Evolutionary conservation across 2,888 invertebrate genomes (phyloP).

Genomic region (Pachydiplax longipennis): DNA sequence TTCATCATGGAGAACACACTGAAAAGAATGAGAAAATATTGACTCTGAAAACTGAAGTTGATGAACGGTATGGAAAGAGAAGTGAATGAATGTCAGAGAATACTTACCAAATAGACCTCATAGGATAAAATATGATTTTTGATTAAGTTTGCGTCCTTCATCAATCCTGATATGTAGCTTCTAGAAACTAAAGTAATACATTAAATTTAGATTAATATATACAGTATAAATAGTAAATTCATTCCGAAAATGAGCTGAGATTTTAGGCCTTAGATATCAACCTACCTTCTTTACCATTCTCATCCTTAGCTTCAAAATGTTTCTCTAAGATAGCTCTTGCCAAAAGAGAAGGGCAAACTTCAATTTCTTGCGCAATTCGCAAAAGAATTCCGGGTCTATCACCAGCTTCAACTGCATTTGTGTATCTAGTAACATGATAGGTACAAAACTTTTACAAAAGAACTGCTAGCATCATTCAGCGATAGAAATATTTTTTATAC

Average conservation of each 20-base stretch:
- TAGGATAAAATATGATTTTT: slow-evolving; percentile 73
- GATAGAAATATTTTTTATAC: too few species aligned
- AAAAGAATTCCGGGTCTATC: slow-evolving; percentile 68
- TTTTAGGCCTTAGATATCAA: too few species aligned
- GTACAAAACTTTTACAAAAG: not conserved
- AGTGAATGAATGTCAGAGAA: too few species aligned
- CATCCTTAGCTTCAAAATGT: slow-evolving; percentile 58
- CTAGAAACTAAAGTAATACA: slow-evolving; percentile 57
- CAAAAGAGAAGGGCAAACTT: slow-evolving; percentile 67
- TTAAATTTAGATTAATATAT: too few species aligned
- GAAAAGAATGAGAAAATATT: slow-evolving; percentile 56
- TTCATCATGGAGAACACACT: slow-evolving; percentile 83
- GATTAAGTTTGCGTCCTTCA: slow-evolving; percentile 77
- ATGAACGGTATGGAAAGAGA: too few species aligned
- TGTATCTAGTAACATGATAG: slow-evolving; percentile 51
- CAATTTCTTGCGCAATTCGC: slow-evolving; percentile 64
- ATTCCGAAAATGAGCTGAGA: not conserved
- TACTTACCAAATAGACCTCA: slow-evolving; percentile 74
- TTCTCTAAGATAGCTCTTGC: slow-evolving; percentile 68
- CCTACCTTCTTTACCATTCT: slow-evolving; percentile 45
- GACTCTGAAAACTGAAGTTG: slow-evolving; percentile 23
- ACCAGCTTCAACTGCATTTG: not conserved
- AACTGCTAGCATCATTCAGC: too few species aligned
- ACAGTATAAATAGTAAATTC: too few species aligned
- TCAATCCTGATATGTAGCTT: slow-evolving; percentile 63